Evolutionary conservation across 2,797 vertebrate genomes (phyloP).

Genomic region (Cyclopterus lumpus): DNA sequence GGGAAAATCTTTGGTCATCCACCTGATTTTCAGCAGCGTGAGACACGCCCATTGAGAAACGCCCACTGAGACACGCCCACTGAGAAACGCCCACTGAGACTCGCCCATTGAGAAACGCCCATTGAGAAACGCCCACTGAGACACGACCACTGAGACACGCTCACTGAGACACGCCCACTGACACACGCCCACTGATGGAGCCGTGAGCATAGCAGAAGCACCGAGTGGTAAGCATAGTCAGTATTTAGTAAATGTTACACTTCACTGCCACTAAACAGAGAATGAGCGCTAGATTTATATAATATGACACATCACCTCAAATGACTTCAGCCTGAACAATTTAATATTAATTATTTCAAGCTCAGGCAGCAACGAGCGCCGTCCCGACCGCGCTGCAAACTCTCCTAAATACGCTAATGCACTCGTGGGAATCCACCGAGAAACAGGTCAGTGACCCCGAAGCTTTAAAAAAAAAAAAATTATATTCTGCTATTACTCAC

Average conservation of each 20-base stretch:
- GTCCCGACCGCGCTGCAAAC: no score
- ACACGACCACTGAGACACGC: no score
- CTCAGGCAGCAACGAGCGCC: background rate
- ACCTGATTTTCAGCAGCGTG: no score
- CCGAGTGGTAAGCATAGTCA: background rate
- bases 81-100: no score
- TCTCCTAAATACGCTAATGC: background rate
- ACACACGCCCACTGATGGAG: no score
- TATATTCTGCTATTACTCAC: constrained; percentile 27
- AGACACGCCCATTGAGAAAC: no score
- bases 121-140: no score
- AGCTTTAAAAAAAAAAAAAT: constrained; percentile 21
- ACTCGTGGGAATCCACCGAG: constrained; percentile 5
- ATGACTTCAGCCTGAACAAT: background rate
- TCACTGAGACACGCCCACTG: background rate
- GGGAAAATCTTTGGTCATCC: background rate
- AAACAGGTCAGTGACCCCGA: constrained; percentile 43
- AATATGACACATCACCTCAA: background rate
- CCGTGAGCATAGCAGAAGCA: background rate
- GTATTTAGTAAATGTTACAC: background rate
- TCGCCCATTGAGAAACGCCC: no score
- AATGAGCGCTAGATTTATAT: no score
- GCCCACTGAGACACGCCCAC: no score
- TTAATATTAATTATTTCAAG: background rate
- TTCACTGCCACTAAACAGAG: no score